Conservation (phyloP, 2,888 invertebrate species). For the Onchidella celtica region DNA sequence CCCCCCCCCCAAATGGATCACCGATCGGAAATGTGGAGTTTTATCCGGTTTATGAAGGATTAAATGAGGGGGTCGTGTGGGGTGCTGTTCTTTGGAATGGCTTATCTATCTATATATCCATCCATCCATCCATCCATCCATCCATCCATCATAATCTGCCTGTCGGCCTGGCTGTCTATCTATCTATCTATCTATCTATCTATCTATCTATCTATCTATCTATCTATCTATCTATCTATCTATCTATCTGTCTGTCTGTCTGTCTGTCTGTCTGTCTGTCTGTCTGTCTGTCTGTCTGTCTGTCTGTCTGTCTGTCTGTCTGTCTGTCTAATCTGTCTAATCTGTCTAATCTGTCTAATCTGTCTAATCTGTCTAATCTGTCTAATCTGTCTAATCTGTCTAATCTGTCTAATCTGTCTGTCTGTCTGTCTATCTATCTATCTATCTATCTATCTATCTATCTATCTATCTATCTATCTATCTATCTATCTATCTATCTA, state of each 20-base stretch:
- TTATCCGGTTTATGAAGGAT: not conserved
- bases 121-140: not conserved
- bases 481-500: no score
- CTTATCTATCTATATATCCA: no score
- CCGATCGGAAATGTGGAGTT: not conserved
- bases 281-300: not conserved
- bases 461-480: no score
- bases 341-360: not conserved
- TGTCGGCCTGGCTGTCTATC: no score
- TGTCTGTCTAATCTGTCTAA: not conserved
- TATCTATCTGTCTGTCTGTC: no score
- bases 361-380: no score
- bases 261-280: conserved; percentile 12
- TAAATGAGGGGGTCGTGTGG: conserved; percentile 6
- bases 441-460: no score
- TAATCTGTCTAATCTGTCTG: no score
- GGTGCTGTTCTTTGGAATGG: no score
- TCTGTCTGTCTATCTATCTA: no score
- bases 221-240: not conserved
- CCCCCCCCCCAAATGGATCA: not conserved
- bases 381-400: no score
- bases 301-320: not conserved
- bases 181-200: no score
- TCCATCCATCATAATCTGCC: not conserved
- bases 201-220: not conserved